A percentile compares a stretch with the other conserved stretches of the same genome.
These are phyloP conservation scores for Hippocampus comes DNA, from an alignment of 2,113 vertebrate species.

Conservation along the genomic window DNA sequence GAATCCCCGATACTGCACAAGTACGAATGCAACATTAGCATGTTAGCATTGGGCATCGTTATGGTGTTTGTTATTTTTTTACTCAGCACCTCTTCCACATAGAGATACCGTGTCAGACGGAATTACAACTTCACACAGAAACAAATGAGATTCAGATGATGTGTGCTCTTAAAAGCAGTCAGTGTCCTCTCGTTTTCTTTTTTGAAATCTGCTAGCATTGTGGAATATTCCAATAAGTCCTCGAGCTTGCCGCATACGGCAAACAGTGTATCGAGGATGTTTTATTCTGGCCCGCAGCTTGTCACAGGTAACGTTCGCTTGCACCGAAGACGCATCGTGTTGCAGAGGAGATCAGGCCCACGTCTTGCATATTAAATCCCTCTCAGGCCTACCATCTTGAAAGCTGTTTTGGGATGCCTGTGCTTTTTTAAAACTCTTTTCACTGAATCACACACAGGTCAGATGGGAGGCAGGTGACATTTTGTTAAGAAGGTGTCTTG, in stretches of 20 bases:
- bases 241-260: not conserved
- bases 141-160: too few relatives aligned
- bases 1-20: too few relatives aligned
- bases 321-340: not conserved
- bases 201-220: not conserved
- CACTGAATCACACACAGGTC: slow-evolving; percentile 11
- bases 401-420: slow-evolving; percentile 26
- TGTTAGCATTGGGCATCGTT: too few relatives aligned
- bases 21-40: too few relatives aligned
- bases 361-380: slow-evolving; percentile 11
- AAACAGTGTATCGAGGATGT: not conserved
- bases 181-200: not conserved
- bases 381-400: slow-evolving; percentile 7
- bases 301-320: not conserved
- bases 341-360: not conserved
- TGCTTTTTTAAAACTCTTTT: slow-evolving; percentile 14
- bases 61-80: too few relatives aligned
- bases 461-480: slow-evolving; percentile 18
- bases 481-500: slow-evolving; percentile 10
- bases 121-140: too few relatives aligned
- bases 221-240: slow-evolving; percentile 10
- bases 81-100: too few relatives aligned
- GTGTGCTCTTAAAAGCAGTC: not conserved
- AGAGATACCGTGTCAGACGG: too few relatives aligned
- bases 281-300: slow-evolving; percentile 1